Evolutionary conservation across 2,797 vertebrate species (phyloP), one percentile per base, ranked within the genome.

Genomic region (Gephyroberyx darwinii): DNA sequence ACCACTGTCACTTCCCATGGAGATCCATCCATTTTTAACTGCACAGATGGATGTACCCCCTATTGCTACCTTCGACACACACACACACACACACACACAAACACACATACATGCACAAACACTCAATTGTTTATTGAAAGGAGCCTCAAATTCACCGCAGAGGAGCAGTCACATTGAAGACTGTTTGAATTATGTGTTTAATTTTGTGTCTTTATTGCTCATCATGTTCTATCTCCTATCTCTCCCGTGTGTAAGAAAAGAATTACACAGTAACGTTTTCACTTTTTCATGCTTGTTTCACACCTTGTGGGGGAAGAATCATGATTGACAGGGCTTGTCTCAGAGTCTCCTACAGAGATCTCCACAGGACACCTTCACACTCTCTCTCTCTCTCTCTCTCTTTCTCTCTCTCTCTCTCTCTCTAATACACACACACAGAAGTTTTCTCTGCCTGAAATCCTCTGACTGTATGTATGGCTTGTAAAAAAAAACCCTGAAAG

Each of bases 291-390:
- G 84, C 69, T 79, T 73, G 74, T 88, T 91, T 91, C 85, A 89
- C 86, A 90, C 84, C 80, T 89, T 84, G 77, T 86, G 88, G 77
- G 81, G 86, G 82, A 78, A 83, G 82, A 83, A 80, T 83, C 75
- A 62, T 89, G 87, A 90, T 69, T 90, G 90, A 91, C 91, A 89
- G 84, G 68, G 53, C 77, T 57, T 72, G 69, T 68, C 84, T 87
- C 82, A 83, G 74, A 83, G 84, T 80, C 66, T 81, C 84, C 82
- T 84, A 75, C 70, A 69, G 88, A 8, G 71, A 77, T 83, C 84
- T 69, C 81, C 68, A 64, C 85, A 76, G 72, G 80, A 86, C 81
- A 78, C 80, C 69, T 83, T 77, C 77, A 69, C 68, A 75, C 77
- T 69, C 75, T 68, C 54, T 1, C 57, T n/a, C 5, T 12, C 22